These are phyloP conservation scores for Hipparchia sbordonii DNA, from an alignment of 2,888 invertebrate genomes.

Conservation along the genomic window DNA sequence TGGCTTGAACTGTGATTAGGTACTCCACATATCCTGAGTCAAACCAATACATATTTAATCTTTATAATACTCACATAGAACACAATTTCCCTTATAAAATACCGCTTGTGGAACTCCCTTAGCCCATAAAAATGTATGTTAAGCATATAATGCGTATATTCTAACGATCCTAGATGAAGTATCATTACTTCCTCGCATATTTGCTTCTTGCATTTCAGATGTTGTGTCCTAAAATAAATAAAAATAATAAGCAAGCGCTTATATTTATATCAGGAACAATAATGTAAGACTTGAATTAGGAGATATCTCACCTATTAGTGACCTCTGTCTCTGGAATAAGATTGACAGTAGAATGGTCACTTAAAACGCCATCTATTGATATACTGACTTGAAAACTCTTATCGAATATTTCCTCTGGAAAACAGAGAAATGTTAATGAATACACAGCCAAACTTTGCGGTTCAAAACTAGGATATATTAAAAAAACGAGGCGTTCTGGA, in stretches of 20 bases:
- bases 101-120: slow-evolving; percentile 91
- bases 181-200: slow-evolving; percentile 94
- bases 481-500: no score
- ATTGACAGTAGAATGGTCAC: slow-evolving; percentile 87
- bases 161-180: slow-evolving; percentile 93
- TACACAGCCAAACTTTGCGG: not conserved
- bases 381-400: slow-evolving; percentile 94
- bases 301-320: slow-evolving; percentile 85
- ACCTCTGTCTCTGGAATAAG: slow-evolving; percentile 85
- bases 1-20: no score
- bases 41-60: not conserved
- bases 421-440: slow-evolving; percentile 24
- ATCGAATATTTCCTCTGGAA: slow-evolving; percentile 94
- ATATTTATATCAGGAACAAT: no score
- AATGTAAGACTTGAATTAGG: no score
- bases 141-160: slow-evolving; percentile 94
- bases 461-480: no score
- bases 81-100: slow-evolving; percentile 91
- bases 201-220: slow-evolving; percentile 90
- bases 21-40: no score
- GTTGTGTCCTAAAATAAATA: slow-evolving; percentile 86
- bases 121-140: slow-evolving; percentile 93
- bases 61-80: slow-evolving; percentile 89
- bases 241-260: not conserved
- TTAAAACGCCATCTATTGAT: slow-evolving; percentile 90